Percentiles rank a stretch among this genome's conserved stretches.
Conservation (phyloP, 2,888 invertebrate genomes). For the Julus scanicus region DNA sequence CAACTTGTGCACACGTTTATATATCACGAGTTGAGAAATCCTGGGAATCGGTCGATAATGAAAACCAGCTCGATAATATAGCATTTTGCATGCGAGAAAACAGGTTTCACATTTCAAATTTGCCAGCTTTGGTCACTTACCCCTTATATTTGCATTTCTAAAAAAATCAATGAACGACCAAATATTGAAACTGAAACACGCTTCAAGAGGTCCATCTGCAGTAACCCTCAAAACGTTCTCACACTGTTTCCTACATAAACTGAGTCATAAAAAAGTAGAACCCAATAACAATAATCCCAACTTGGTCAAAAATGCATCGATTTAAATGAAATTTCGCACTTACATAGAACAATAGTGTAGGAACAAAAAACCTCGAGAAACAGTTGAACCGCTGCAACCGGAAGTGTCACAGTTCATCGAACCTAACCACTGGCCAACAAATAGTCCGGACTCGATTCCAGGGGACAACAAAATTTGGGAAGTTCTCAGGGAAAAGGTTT, state of each 20-base stretch:
- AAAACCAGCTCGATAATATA: background rate
- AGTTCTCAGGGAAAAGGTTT: too few species aligned
- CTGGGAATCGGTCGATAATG: background rate
- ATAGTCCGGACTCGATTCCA: too few species aligned
- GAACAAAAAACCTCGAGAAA: too few species aligned
- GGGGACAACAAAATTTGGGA: too few species aligned
- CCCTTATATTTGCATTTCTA: background rate
- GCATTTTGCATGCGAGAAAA: slow-evolving; percentile 11
- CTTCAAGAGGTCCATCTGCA: background rate
- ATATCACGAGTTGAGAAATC: background rate
- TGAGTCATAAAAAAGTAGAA: too few species aligned
- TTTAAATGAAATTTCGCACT: too few species aligned
- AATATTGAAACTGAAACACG: background rate
- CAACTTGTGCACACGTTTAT: background rate
- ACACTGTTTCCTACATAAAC: background rate
- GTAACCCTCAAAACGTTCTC: background rate
- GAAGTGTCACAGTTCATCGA: too few species aligned
- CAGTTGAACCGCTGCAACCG: too few species aligned
- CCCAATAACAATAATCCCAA: too few species aligned
- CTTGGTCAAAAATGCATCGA: too few species aligned
- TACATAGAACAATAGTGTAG: too few species aligned
- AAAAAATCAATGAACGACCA: background rate
- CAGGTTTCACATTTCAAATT: slow-evolving; percentile 25
- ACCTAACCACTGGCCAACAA: too few species aligned
- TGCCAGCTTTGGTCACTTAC: background rate